Evolutionary conservation across 37 sponge, comb jelly and placozoan genomes (phyloP).

Genomic region (Ianthella basta): DNA sequence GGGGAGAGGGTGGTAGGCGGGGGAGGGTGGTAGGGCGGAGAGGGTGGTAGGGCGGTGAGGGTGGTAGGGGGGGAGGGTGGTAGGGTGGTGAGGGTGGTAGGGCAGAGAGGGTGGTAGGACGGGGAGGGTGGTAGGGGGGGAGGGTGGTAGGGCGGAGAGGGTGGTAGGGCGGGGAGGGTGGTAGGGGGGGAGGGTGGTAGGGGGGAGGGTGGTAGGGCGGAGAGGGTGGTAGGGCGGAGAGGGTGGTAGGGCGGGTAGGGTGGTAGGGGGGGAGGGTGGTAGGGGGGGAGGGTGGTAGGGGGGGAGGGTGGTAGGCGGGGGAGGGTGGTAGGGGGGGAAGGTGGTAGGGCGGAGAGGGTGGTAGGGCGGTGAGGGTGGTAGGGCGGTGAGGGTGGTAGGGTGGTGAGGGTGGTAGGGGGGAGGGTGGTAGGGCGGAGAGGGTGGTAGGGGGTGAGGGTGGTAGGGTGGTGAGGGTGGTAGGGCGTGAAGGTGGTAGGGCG

Average conservation of each 20-base stretch:
- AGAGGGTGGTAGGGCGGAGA: neutral
- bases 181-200: conserved; percentile 63
- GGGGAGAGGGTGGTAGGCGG: conserved; percentile 1
- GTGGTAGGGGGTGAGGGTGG: neutral
- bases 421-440: too few relatives aligned
- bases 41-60: neutral
- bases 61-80: neutral
- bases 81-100: neutral
- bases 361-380: neutral
- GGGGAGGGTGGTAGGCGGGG: conserved; percentile 1
- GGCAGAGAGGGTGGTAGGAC: neutral
- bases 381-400: neutral
- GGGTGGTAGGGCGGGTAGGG: neutral
- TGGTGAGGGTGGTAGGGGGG: too few relatives aligned
- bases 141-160: neutral
- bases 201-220: conserved; percentile 69
- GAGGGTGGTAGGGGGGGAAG: neutral
- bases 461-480: conserved; percentile 29
- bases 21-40: conserved; percentile 6
- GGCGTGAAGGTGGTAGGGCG: conserved; percentile 49
- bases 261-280: neutral
- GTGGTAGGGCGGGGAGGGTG: conserved; percentile 49
- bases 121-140: too few relatives aligned
- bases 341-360: neutral
- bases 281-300: neutral